Percentiles rank a stretch among this genome's conserved stretches.
Conservation (phyloP, 2,797 vertebrate genomes). For the Sebastes aleutianus region DNA sequence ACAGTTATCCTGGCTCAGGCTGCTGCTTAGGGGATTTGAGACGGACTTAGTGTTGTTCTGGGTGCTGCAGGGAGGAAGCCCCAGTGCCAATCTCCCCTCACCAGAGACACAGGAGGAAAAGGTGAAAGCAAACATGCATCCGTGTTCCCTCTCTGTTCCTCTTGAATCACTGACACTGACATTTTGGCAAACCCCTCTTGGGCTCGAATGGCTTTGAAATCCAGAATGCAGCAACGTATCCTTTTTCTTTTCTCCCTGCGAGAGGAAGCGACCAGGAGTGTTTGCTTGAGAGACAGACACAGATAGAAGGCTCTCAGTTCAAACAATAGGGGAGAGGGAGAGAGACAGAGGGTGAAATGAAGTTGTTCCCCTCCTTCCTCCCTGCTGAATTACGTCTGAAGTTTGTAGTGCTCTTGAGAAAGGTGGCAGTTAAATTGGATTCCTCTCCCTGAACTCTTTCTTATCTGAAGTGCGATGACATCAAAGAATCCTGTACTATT, state of each 20-base stretch:
- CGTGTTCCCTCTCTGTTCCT: conserved; percentile 30
- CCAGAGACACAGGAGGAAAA: conserved; percentile 28
- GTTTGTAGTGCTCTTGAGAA: conserved; percentile 56
- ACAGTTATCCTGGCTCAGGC: conserved; percentile 45
- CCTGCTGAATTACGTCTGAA: conserved; percentile 54
- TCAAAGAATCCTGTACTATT: conserved; percentile 35
- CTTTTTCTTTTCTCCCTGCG: conserved; percentile 11
- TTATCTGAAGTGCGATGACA: conserved; percentile 52
- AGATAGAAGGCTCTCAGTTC: conserved; percentile 64
- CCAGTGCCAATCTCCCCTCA: conserved; percentile 22
- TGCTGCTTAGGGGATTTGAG: conserved; percentile 38
- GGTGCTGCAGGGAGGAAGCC: conserved; percentile 27
- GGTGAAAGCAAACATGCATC: conserved; percentile 48
- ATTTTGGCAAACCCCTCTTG: conserved; percentile 49
- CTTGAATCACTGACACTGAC: conserved; percentile 59
- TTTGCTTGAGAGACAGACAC: conserved; percentile 58
- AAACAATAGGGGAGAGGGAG: conserved; percentile 48
- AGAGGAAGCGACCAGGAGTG: conserved; percentile 53
- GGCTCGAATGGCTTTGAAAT: conserved; percentile 62
- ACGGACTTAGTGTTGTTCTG: conserved; percentile 49
- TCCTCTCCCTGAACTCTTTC: conserved; percentile 50
- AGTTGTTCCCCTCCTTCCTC: conserved; percentile 33
- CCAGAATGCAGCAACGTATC: conserved; percentile 20
- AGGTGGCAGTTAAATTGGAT: conserved; percentile 65
- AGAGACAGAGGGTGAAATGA: conserved; percentile 48